These are phyloP conservation scores for Rallus limicola DNA, from an alignment of 2,113 vertebrate genomes.

Conservation along the genomic window DNA sequence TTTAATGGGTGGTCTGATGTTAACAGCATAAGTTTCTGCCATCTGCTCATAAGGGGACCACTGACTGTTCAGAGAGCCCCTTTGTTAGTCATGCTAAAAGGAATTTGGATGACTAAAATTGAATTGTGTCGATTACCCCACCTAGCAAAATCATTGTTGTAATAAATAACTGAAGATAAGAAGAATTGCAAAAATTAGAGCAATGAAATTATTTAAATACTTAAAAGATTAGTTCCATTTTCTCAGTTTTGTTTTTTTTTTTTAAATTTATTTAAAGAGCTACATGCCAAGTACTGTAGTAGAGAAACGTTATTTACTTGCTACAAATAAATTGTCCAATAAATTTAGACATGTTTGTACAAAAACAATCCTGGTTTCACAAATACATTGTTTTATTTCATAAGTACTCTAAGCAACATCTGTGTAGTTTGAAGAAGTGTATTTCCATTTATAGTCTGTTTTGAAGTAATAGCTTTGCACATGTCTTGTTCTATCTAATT, in stretches of 20 bases:
- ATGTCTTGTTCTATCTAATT: neutral
- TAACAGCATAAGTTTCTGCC: slow-evolving; percentile 11
- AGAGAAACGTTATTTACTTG: neutral
- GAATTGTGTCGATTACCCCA: neutral
- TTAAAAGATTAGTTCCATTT: neutral
- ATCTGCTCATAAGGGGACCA: slow-evolving; percentile 26
- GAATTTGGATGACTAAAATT: neutral
- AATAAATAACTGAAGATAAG: neutral
- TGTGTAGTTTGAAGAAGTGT: neutral
- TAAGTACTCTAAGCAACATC: neutral
- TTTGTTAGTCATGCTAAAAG: slow-evolving; percentile 20
- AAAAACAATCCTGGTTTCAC: neutral
- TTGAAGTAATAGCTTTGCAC: neutral
- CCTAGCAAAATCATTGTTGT: neutral
- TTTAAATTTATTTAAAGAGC: neutral
- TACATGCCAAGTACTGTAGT: neutral
- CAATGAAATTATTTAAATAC: neutral
- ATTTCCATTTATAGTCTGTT: neutral
- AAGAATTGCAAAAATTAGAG: neutral
- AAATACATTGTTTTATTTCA: neutral
- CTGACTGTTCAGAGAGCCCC: slow-evolving; percentile 4
- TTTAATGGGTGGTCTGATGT: slow-evolving; percentile 15
- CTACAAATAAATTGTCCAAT: neutral
- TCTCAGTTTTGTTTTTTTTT: neutral
- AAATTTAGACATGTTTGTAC: neutral